Base-by-base conservation (phyloP, 2,888 invertebrate genomes). In the Neoitamus cyanurus region DNA sequence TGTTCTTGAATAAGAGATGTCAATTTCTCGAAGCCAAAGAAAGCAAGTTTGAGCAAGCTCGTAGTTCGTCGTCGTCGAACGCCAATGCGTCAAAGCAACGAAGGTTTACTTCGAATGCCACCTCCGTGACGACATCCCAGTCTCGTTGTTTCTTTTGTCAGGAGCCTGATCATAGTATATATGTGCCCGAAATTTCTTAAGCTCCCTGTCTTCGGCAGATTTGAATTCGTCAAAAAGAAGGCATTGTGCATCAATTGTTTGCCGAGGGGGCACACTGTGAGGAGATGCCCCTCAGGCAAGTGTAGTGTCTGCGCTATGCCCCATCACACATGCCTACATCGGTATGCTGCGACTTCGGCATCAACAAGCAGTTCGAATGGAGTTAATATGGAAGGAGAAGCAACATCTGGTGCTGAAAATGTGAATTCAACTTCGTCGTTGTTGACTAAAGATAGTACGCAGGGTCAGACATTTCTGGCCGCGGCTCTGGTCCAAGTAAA, bases 181-280 rank as follows among this genome's bases (percentile, higher is more conserved):
- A n/a, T n/a, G n/a, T n/a, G n/a, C n/a, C n/a, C n/a, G n/a, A n/a
- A n/a, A n/a, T n/a, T n/a, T n/a, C n/a, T n/a, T n/a, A n/a, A n/a
- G n/a, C n/a, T n/a, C n/a, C n/a, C n/a, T n/a, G n/a, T n/a, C n/a
- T n/a, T n/a, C n/a, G n/a, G n/a, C n/a, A n/a, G n/a, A n/a, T n/a
- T n/a, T n/a, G n/a, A n/a, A n/a, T n/a, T n/a, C n/a, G n/a, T n/a
- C n/a, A n/a, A n/a, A n/a, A n/a, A n/a, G n/a, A n/a, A n/a, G n/a
- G n/a, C n/a, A n/a, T n/a, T n/a, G n/a, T n/a, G 70, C 28, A 13
- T 31, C 28, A 72, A 72, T 72, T 75, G 75, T n/a, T 11, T 75
- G 20, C 15, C 34, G 3, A 75, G 20, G 7, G 75, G 75, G 9
- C 75, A 75, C 15, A 75, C 2, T 36, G 75, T 75, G 6, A 37